A percentile compares a stretch with the other conserved stretches of the same genome.
phyloP scores from a whole-genome alignment of 1,140 invertebrate species.

The Scaptomyza hsui region DNA sequence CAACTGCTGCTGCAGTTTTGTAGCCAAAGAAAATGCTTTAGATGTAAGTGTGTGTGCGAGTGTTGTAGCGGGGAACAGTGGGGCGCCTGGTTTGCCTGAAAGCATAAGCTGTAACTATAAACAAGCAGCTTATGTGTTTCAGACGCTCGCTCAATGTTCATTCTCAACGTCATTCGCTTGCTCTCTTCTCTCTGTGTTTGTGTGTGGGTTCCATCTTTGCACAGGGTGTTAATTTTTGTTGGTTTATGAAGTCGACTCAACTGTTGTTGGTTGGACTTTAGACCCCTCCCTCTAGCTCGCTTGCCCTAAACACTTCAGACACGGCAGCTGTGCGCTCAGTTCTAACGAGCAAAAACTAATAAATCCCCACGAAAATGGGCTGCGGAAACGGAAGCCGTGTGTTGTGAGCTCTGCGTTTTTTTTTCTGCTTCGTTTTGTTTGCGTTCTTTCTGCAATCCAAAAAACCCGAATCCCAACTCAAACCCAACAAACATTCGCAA shows the following conservation, averaged over 20 bases:
- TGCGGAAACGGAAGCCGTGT: constrained; percentile 80
- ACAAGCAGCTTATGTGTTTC: constrained; percentile 82
- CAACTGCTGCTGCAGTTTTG: constrained; percentile 72
- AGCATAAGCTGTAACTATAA: constrained; percentile 82
- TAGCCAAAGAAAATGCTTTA: constrained; percentile 62
- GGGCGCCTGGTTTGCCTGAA: constrained; percentile 40
- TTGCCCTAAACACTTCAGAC: constrained; percentile 59
- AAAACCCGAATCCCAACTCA: constrained; percentile 33
- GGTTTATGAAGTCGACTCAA: constrained; percentile 74
- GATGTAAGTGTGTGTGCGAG: not conserved
- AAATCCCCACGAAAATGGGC: constrained; percentile 81
- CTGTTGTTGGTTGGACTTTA: constrained; percentile 28
- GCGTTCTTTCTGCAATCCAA: constrained; percentile 12
- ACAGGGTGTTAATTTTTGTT: constrained; percentile 80
- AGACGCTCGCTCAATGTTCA: constrained; percentile 57
- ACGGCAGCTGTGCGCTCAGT: constrained; percentile 68
- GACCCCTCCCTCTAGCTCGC: not conserved
- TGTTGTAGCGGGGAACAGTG: not conserved
- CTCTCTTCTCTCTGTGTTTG: constrained; percentile 10
- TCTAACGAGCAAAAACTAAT: constrained; percentile 83
- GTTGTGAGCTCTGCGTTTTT: constrained; percentile 46
- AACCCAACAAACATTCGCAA: constrained; percentile 27
- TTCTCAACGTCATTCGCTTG: constrained; percentile 61
- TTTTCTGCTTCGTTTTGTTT: not conserved
- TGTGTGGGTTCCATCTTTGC: constrained; percentile 46